Percentiles rank a stretch among this genome's conserved stretches.
Conservation (phyloP, 1,140 invertebrate species). For the Lepidurus apus region DNA sequence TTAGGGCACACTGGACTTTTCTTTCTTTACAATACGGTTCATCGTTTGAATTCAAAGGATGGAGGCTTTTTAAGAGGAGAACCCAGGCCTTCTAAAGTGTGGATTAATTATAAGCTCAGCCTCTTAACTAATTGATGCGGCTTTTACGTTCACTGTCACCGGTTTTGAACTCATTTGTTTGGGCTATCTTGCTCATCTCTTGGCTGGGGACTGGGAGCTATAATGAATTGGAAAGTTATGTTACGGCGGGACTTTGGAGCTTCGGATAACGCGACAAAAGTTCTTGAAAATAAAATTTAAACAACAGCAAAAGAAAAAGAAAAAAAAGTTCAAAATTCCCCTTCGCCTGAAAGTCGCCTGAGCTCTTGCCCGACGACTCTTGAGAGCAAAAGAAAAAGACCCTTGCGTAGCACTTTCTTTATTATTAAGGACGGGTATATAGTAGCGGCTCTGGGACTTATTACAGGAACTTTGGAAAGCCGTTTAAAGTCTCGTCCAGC, state of each 20-base stretch:
- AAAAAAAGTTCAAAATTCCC: neutral
- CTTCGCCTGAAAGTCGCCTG: neutral
- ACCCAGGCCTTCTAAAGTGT: neutral
- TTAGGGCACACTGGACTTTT: no score
- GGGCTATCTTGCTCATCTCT: neutral
- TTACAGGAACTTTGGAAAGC: constrained; percentile 14
- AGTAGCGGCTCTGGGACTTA: neutral
- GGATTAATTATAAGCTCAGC: neutral
- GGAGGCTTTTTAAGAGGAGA: neutral
- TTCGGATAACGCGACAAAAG: neutral
- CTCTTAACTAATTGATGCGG: neutral
- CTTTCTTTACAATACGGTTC: no score
- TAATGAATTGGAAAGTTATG: neutral
- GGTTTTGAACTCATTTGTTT: neutral
- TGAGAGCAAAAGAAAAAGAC: neutral
- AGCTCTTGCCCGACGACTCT: neutral
- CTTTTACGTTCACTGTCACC: neutral
- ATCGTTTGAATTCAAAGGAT: no score
- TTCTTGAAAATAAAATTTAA: neutral
- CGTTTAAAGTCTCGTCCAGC: neutral
- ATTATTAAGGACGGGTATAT: neutral
- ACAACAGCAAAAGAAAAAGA: no score
- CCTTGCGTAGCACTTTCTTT: neutral
- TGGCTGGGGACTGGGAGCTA: neutral
- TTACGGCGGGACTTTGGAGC: neutral